These are phyloP conservation scores for Bujurquina vittata DNA, from an alignment of 2,113 vertebrate species.

Conservation along the genomic window DNA sequence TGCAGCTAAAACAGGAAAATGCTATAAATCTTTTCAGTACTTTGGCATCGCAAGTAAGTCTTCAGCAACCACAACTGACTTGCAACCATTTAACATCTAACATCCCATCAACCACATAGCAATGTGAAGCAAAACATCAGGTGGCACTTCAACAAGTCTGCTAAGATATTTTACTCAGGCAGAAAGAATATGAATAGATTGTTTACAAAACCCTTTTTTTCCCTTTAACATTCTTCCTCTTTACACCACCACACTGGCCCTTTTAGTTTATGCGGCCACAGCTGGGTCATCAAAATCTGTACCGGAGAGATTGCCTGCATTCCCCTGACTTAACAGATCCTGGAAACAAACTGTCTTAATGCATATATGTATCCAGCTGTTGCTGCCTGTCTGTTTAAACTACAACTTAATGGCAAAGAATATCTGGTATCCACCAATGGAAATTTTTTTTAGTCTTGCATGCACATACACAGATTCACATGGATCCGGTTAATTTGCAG, in stretches of 20 bases:
- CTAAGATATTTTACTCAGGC: neutral
- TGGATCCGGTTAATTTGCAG: constrained; percentile 67
- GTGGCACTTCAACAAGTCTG: neutral
- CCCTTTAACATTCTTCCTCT: neutral
- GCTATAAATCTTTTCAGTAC: neutral
- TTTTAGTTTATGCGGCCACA: constrained; percentile 12
- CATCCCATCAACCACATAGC: neutral
- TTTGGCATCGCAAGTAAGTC: neutral
- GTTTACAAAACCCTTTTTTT: neutral
- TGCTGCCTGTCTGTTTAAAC: constrained; percentile 29
- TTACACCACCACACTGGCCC: neutral
- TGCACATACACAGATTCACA: neutral
- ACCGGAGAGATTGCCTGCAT: constrained; percentile 37
- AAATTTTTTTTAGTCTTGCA: constrained; percentile 7
- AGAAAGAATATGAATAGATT: neutral
- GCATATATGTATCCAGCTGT: constrained; percentile 32
- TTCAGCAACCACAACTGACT: neutral
- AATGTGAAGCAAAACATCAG: neutral
- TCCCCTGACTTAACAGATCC: constrained; percentile 30
- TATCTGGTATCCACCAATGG: constrained; percentile 7
- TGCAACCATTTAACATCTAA: neutral
- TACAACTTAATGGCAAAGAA: constrained; percentile 26
- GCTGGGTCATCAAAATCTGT: constrained; percentile 43
- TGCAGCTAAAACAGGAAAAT: neutral
- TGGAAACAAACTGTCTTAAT: constrained; percentile 14